Percentiles rank a stretch among this genome's conserved stretches.
These are phyloP conservation scores for Hermatobates lingyangjiaoensis DNA, from an alignment of 1,140 invertebrate genomes.

Conservation along the genomic window DNA sequence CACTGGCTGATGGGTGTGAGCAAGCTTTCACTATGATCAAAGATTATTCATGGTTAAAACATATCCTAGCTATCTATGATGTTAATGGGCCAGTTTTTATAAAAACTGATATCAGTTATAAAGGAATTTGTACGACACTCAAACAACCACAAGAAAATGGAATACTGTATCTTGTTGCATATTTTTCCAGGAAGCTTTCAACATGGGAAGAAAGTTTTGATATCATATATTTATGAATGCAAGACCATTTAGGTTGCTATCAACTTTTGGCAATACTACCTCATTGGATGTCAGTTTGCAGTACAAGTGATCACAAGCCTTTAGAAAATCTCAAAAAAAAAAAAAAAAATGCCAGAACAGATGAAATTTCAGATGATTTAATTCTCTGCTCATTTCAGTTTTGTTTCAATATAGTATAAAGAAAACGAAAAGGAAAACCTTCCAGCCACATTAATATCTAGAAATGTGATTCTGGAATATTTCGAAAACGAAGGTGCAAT, in stretches of 20 bases:
- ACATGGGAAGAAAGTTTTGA: not conserved
- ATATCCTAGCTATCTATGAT: not conserved
- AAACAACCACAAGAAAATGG: not conserved
- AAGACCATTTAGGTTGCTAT: too few species aligned
- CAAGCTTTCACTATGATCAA: not conserved
- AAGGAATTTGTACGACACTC: not conserved
- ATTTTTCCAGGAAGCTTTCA: not conserved
- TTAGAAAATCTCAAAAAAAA: not conserved
- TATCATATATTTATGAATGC: not conserved
- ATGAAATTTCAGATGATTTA: too few species aligned
- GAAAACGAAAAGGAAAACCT: too few species aligned
- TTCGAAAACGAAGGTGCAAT: too few species aligned
- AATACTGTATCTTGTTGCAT: not conserved
- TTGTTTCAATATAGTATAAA: too few species aligned
- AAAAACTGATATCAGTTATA: not conserved
- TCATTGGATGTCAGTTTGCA: not conserved
- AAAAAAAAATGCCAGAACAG: too few species aligned
- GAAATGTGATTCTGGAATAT: too few species aligned
- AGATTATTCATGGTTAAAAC: not conserved
- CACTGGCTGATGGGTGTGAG: too few species aligned
- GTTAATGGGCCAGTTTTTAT: not conserved
- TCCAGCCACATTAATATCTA: too few species aligned
- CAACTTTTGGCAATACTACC: too few species aligned
- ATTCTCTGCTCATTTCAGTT: too few species aligned
- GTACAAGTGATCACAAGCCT: not conserved